These are phyloP conservation scores for Pseudomugil gertrudae DNA, from an alignment of 2,797 vertebrate genomes.

Conservation along the genomic window DNA sequence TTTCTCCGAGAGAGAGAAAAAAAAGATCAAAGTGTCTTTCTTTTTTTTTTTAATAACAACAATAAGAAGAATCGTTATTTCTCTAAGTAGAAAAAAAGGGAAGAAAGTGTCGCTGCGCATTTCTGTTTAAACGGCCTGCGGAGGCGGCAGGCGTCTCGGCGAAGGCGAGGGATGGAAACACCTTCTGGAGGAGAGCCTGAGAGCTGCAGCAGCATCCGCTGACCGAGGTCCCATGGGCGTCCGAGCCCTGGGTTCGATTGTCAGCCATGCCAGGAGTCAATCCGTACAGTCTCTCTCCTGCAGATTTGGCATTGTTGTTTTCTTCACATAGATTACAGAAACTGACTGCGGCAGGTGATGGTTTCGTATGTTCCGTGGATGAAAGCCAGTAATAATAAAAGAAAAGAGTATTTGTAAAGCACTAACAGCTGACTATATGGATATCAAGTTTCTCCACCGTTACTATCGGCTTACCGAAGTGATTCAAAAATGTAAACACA, in stretches of 20 bases:
- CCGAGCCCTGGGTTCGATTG: constrained; percentile 78
- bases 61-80: constrained; percentile 64
- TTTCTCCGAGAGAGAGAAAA: constrained; percentile 76
- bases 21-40: constrained; percentile 69
- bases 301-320: constrained; percentile 75
- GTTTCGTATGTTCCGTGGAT: constrained; percentile 46
- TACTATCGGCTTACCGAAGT: constrained; percentile 49
- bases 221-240: constrained; percentile 76
- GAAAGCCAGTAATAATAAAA: constrained; percentile 49
- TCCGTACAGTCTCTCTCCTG: constrained; percentile 67
- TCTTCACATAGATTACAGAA: constrained; percentile 70
- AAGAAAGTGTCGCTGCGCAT: constrained; percentile 87
- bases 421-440: constrained; percentile 61
- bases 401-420: constrained; percentile 50
- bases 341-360: constrained; percentile 72
- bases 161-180: constrained; percentile 76
- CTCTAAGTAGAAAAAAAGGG: constrained; percentile 80
- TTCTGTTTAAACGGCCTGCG: constrained; percentile 73
- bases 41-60: constrained; percentile 69
- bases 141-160: constrained; percentile 72
- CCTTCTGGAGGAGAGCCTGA: constrained; percentile 81
- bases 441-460: constrained; percentile 53
- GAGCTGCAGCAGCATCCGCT: constrained; percentile 60
- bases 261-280: constrained; percentile 59
- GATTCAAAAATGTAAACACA: constrained; percentile 57